Conservation (phyloP, 2,113 vertebrate species). For the Dasyornis broadbenti region DNA sequence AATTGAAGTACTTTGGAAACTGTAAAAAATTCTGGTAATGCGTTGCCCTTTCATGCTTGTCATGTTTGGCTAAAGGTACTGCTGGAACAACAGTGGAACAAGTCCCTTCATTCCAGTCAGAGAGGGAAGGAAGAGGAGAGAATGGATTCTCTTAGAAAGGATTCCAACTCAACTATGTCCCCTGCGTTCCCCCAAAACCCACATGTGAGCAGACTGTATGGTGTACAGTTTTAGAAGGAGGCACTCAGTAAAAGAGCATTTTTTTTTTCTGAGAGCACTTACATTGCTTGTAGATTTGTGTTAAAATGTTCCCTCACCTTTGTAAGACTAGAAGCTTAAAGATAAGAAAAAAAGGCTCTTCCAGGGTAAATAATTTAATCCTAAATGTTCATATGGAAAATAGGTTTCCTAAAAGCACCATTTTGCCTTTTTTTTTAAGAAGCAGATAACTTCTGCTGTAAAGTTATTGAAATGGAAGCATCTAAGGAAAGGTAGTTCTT, state of each 20-base stretch:
- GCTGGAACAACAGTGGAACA: neutral
- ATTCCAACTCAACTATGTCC: neutral
- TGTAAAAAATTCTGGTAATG: neutral
- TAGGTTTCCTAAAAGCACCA: neutral
- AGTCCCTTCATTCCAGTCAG: neutral
- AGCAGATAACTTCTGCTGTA: neutral
- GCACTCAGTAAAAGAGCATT: neutral
- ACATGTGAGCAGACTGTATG: neutral
- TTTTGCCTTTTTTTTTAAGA: neutral
- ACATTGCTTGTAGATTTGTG: fast-evolving
- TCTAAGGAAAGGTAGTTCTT: neutral
- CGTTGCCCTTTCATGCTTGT: neutral
- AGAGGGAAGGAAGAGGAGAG: neutral
- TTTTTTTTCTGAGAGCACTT: neutral
- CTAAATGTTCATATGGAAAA: neutral
- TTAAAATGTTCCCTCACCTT: neutral
- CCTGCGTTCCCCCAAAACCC: neutral
- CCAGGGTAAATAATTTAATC: neutral
- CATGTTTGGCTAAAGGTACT: neutral
- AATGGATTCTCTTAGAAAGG: neutral
- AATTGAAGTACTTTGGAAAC: neutral
- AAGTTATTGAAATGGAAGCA: neutral
- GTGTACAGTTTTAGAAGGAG: neutral
- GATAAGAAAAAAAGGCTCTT: neutral
- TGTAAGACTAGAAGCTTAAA: neutral